Conservation (phyloP, 2,888 invertebrate species). For the Cephus runcator region DNA sequence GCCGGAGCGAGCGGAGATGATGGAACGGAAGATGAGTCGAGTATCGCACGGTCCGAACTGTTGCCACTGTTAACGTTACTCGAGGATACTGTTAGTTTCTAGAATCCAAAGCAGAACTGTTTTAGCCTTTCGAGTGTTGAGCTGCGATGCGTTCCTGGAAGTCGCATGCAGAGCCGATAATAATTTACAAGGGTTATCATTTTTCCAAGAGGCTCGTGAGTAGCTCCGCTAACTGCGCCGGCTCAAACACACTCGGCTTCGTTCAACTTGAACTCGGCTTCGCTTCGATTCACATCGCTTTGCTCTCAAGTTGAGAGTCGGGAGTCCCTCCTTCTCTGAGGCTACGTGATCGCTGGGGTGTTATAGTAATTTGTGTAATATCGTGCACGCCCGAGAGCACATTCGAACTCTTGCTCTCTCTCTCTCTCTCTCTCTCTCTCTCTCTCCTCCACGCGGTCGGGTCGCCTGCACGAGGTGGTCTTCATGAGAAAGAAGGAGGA, state of each 20-base stretch:
- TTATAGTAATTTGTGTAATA: conserved; percentile 49
- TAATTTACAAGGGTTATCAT: conserved; percentile 42
- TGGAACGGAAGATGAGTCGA: background rate
- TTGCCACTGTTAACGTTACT: background rate
- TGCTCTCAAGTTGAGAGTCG: conserved; percentile 38
- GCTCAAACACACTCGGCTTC: background rate
- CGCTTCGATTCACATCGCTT: conserved; percentile 18
- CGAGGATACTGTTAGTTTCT: background rate
- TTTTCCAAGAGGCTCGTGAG: conserved; percentile 6
- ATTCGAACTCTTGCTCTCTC: background rate
- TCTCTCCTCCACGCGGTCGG: background rate
- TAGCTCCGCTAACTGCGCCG: background rate
- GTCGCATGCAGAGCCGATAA: conserved; percentile 37
- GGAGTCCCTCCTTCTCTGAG: conserved; percentile 31
- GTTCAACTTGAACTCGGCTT: background rate
- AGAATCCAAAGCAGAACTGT: background rate
- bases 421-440: background rate
- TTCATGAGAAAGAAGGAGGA: background rate
- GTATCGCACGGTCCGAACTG: background rate
- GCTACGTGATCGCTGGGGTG: conserved; percentile 46
- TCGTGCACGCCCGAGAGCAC: conserved; percentile 25
- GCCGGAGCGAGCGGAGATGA: too few species aligned
- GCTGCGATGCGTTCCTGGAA: background rate
- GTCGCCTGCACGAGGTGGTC: background rate
- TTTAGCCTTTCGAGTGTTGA: background rate